Evolutionary conservation across 2,113 vertebrate genomes (phyloP), one percentile per base, ranked within the genome.

Genomic region (Peromyscus polionotus): DNA sequence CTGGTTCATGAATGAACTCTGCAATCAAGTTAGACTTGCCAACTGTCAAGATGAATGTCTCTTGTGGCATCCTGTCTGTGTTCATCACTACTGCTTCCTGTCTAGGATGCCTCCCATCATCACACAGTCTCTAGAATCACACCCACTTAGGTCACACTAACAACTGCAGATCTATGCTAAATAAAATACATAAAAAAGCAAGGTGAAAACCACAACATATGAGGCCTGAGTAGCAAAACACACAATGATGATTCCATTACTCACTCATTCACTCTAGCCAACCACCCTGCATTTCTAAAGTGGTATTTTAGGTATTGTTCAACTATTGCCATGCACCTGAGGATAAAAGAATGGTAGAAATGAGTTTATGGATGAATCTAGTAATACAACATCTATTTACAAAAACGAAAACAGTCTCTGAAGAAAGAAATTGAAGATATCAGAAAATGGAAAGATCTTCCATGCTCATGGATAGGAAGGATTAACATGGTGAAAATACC

Each of bases 331-430:
- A 42, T 14, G 31, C 0, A 17, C 13, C 45, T 61, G 0, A 3
- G 22, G 16, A 73, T 17, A 65, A 31, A 1, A 65, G 11, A 28
- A 75, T 65, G 5, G 0, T 2, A 2, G 61, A 16, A 28, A 20
- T 11, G 1, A 8, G 20, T 63, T 31, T 0, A 61, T 0, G 17
- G 68, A 70, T 70, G 13, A 65, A 77, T 73, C 42, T 22, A 63
- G 31, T 94, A 88, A 68, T 87, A 80, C 9, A 54, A 54, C n/a
- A 59, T 17, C 20, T 67, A 20, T 26, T 67, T 87, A 63, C 72
- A 22, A 24, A 79, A 88, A 51, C 26, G 16, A 16, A 86, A 59
- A 59, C 17, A 59, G 51, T 51, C 51, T 51, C 51, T 51, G 10
- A 51, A 51, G 51, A 51, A 51, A 51, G 10, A 51, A 51, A 51